Percentiles rank a stretch among this genome's conserved stretches.
Evolutionary conservation across 2,113 vertebrate genomes (phyloP).

Genomic region (Picathartes gymnocephalus): DNA sequence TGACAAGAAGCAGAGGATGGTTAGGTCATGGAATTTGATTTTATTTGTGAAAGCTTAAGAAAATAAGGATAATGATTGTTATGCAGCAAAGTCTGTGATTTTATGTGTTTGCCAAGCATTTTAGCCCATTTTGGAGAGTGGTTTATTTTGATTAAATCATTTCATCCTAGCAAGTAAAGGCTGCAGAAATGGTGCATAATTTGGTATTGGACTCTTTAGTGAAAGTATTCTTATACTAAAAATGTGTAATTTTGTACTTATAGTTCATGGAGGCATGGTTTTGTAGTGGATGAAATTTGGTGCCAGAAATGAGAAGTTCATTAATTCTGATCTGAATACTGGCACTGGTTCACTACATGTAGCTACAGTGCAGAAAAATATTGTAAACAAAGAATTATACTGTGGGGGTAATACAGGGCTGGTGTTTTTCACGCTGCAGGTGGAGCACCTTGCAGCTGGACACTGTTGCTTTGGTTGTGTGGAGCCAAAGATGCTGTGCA

Average conservation of each 20-base stretch:
- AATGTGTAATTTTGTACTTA: not conserved
- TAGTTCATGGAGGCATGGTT: not conserved
- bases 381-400: not conserved
- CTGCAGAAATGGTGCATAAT: not conserved
- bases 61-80: not conserved
- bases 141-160: not conserved
- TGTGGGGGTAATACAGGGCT: not conserved
- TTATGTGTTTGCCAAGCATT: not conserved
- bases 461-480: not conserved
- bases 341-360: not conserved
- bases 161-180: not conserved
- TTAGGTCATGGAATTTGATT: not conserved
- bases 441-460: not conserved
- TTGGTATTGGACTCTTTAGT: not conserved
- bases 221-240: not conserved
- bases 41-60: not conserved
- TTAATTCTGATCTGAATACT: not conserved
- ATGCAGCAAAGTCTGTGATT: not conserved
- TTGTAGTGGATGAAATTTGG: not conserved
- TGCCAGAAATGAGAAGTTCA: not conserved
- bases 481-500: not conserved
- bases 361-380: not conserved
- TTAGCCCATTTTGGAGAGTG: not conserved
- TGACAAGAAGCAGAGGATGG: not conserved
- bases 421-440: not conserved